phyloP scores from a whole-genome alignment of 2,888 invertebrate species.

The Fragum sueziense region DNA sequence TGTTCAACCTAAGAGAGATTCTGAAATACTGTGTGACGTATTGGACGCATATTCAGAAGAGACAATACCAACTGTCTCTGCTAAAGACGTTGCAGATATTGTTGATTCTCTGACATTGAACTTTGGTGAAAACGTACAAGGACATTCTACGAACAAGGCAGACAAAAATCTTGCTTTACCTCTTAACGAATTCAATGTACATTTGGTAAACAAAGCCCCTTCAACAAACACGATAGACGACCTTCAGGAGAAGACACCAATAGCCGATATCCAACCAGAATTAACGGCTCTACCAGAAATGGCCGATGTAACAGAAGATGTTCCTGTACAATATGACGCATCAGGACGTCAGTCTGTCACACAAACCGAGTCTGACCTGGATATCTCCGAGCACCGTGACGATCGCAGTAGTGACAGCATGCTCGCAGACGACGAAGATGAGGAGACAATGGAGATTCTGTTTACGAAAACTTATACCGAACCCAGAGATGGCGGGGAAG shows the following conservation, averaged over 20 bases:
- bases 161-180: constrained; percentile 24
- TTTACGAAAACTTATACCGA: constrained; percentile 73
- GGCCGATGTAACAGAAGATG: constrained; percentile 38
- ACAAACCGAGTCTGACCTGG: constrained; percentile 74
- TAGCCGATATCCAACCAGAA: constrained; percentile 52
- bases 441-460: constrained; percentile 68
- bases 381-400: constrained; percentile 74
- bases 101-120: constrained; percentile 6
- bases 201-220: constrained; percentile 24
- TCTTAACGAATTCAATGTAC: constrained; percentile 24
- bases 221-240: constrained; percentile 52
- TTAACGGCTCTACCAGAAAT: constrained; percentile 46
- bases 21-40: constrained; percentile 61
- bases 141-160: constrained; percentile 14
- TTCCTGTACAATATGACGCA: constrained; percentile 46
- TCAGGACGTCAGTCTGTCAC: constrained; percentile 57
- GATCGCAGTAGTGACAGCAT: constrained; percentile 74
- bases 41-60: constrained; percentile 54
- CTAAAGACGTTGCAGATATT: constrained; percentile 11
- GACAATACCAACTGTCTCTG: constrained; percentile 16
- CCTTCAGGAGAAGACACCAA: constrained; percentile 62
- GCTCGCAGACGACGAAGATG: constrained; percentile 77
- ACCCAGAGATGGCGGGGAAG: constrained; percentile 62
- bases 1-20: constrained; percentile 50
- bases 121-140: not conserved